These are phyloP conservation scores for Caracal caracal DNA, from an alignment of 2,113 vertebrate genomes.

Conservation along the genomic window DNA sequence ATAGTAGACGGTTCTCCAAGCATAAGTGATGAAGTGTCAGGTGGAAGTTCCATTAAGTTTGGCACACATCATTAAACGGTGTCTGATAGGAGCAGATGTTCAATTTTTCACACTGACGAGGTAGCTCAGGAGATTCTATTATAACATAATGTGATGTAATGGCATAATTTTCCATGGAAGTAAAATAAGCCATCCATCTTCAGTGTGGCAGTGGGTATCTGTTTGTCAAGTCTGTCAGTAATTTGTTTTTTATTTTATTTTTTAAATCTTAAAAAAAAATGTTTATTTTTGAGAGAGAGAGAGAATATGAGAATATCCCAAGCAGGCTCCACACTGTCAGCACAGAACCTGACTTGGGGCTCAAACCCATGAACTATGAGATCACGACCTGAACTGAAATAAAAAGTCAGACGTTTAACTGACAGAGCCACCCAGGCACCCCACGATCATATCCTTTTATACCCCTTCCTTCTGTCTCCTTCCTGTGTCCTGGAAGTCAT, in stretches of 20 bases:
- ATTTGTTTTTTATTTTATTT: background rate
- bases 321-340: no score
- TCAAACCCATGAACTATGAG: no score
- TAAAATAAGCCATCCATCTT: conserved; percentile 54
- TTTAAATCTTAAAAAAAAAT: no score
- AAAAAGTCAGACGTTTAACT: no score
- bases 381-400: no score
- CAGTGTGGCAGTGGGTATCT: conserved; percentile 44
- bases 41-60: conserved; percentile 63
- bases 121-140: conserved; percentile 51
- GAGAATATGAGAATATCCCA: no score
- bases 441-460: background rate
- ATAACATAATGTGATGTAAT: conserved; percentile 46
- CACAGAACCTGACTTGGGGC: no score
- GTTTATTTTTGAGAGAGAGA: no score
- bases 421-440: no score
- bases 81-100: conserved; percentile 69
- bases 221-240: background rate
- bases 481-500: background rate
- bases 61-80: conserved; percentile 68
- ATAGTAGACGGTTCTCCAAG: background rate
- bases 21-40: conserved; percentile 48
- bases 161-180: conserved; percentile 50
- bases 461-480: background rate
- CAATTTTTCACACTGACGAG: conserved; percentile 65